Conservation (phyloP, 2,113 vertebrate genomes). For the Clarias magur region DNA sequence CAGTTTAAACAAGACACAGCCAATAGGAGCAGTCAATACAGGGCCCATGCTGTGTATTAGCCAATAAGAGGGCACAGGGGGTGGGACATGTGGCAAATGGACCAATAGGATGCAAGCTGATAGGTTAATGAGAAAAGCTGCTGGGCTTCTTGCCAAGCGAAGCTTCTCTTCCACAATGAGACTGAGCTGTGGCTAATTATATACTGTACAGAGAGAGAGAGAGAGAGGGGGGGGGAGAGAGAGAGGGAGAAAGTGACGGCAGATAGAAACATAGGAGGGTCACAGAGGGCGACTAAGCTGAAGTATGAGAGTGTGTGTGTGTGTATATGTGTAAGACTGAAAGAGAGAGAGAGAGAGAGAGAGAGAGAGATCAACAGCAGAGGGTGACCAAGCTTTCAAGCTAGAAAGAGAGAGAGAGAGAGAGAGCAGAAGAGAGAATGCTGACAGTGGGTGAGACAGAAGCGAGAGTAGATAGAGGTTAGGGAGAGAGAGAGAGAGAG, state of each 20-base stretch:
- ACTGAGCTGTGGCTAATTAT: conserved; percentile 77
- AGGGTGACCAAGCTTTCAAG: conserved; percentile 45
- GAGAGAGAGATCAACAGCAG: conserved; percentile 50
- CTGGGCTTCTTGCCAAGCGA: conserved; percentile 72
- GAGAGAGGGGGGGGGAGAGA: conserved; percentile 60
- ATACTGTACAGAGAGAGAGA: conserved; percentile 63
- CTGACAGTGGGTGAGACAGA: conserved; percentile 53
- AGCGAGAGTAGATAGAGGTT: conserved; percentile 35
- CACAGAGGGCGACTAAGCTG: conserved; percentile 34
- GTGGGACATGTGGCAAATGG: conserved; percentile 61
- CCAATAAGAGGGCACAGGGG: conserved; percentile 52
- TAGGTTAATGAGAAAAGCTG: conserved; percentile 78
- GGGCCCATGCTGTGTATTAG: conserved; percentile 35
- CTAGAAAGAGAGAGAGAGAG: conserved; percentile 19
- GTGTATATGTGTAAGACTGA: conserved; percentile 45
- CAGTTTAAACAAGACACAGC: conserved; percentile 1
- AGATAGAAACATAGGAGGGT: conserved; percentile 57
- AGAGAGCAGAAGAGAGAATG: conserved; percentile 49
- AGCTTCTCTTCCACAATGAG: conserved; percentile 66
- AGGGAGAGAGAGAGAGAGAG: conserved; percentile 44
- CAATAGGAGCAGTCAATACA: conserved; percentile 55
- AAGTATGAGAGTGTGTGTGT: conserved; percentile 47
- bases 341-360: conserved; percentile 51
- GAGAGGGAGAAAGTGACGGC: conserved; percentile 56
- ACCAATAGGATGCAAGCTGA: conserved; percentile 67